Evolutionary conservation across 2,113 vertebrate genomes (phyloP).

Genomic region (Lycaon pictus): DNA sequence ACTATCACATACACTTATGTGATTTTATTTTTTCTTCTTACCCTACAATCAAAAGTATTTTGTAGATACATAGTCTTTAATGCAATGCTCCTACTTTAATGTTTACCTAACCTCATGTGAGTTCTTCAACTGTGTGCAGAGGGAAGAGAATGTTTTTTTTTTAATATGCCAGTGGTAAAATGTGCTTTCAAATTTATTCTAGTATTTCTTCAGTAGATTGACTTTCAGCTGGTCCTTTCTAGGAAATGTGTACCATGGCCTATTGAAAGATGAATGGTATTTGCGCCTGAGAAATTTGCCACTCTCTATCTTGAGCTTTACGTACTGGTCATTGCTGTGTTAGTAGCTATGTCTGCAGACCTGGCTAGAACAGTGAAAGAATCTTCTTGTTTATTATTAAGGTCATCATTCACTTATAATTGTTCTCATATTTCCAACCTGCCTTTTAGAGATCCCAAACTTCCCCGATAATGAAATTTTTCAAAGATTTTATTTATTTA

Average conservation of each 20-base stretch:
- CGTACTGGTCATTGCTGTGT: slow-evolving; percentile 48
- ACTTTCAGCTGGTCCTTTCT: slow-evolving; percentile 39
- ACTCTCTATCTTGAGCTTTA: slow-evolving; percentile 76
- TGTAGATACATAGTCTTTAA: not conserved
- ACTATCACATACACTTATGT: not conserved
- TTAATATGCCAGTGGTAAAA: not conserved
- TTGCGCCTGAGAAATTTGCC: slow-evolving; percentile 62
- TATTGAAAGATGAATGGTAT: slow-evolving; percentile 53
- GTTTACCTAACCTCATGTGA: not conserved
- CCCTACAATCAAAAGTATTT: not conserved
- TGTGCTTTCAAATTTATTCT: not conserved
- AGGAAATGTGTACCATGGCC: not conserved
- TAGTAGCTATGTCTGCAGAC: slow-evolving; percentile 78
- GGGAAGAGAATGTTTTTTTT: not conserved
- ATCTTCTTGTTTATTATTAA: slow-evolving; percentile 71
- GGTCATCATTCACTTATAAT: slow-evolving; percentile 56
- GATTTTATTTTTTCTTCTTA: not conserved
- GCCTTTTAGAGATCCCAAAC: slow-evolving; percentile 57
- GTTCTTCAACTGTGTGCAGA: not conserved
- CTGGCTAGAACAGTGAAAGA: slow-evolving; percentile 70
- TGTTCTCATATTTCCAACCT: slow-evolving; percentile 61
- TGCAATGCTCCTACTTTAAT: not conserved
- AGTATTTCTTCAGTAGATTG: not conserved
- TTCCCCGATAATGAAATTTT: not conserved
- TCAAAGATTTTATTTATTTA: too few relatives aligned